Percentiles rank a stretch among this genome's conserved stretches.
Evolutionary conservation across 2,888 invertebrate species (phyloP).

Genomic region (Dryadula phaetusa): DNA sequence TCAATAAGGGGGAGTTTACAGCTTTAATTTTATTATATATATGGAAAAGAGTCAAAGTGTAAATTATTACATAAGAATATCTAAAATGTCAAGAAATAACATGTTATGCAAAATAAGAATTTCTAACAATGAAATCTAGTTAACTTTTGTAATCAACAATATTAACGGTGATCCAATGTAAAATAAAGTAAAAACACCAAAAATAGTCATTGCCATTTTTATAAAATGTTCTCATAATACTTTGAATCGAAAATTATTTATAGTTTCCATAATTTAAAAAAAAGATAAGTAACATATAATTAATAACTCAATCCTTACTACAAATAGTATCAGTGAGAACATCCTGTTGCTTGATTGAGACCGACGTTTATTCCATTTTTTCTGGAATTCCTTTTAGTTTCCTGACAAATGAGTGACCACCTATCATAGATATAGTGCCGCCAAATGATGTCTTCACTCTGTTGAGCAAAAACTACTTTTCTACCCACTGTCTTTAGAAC

Average conservation of each 20-base stretch:
- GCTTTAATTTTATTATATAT: no score
- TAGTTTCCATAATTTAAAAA: slow-evolving; percentile 29
- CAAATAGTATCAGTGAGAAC: slow-evolving; percentile 43
- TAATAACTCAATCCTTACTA: slow-evolving; percentile 42
- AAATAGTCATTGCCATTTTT: neutral
- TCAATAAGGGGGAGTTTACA: no score
- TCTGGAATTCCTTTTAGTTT: slow-evolving; percentile 44
- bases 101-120: no score
- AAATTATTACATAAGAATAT: no score
- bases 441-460: slow-evolving; percentile 19
- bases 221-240: slow-evolving; percentile 17
- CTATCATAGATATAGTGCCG: slow-evolving; percentile 34
- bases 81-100: no score
- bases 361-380: slow-evolving; percentile 43
- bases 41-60: no score
- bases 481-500: slow-evolving; percentile 20
- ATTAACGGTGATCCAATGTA: neutral
- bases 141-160: no score
- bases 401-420: slow-evolving; percentile 47
- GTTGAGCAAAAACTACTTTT: slow-evolving; percentile 27
- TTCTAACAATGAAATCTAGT: no score
- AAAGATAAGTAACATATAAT: slow-evolving; percentile 37
- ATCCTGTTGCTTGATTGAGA: slow-evolving; percentile 42
- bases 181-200: neutral
- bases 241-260: slow-evolving; percentile 16